Evolutionary conservation across 2,888 invertebrate genomes (phyloP).

Genomic region (Ctena decussata): DNA sequence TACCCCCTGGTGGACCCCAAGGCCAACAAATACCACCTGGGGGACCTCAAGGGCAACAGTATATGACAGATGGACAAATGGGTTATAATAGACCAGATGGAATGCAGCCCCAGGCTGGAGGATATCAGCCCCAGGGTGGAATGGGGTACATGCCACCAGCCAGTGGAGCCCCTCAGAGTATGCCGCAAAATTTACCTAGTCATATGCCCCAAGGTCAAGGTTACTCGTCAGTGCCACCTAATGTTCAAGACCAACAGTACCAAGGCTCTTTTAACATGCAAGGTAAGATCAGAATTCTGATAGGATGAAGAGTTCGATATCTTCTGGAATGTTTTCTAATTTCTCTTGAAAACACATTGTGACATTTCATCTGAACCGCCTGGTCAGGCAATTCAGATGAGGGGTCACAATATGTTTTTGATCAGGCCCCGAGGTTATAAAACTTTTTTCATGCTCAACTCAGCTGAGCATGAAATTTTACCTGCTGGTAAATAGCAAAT

Average conservation of each 20-base stretch:
- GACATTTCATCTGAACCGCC: too few species aligned
- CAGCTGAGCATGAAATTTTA: too few species aligned
- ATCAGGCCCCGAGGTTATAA: too few species aligned
- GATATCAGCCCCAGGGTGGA: constrained; percentile 7
- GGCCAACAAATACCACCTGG: background rate
- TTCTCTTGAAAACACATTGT: too few species aligned
- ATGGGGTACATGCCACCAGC: constrained; percentile 4
- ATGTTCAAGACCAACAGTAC: constrained; percentile 69
- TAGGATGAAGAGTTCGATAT: too few species aligned
- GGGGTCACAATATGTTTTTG: too few species aligned
- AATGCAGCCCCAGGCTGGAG: constrained; percentile 24
- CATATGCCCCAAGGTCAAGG: constrained; percentile 48
- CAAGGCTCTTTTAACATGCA: constrained; percentile 79
- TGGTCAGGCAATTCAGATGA: too few species aligned
- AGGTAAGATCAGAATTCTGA: constrained; percentile 74
- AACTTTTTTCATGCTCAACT: too few species aligned
- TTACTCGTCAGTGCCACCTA: constrained; percentile 54
- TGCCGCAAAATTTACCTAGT: constrained; percentile 42
- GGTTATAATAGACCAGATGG: constrained; percentile 27
- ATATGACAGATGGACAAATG: constrained; percentile 11
- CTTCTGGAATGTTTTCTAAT: too few species aligned
- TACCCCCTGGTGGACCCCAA: constrained; percentile 31
- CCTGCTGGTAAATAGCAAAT: too few species aligned
- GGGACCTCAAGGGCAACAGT: background rate
- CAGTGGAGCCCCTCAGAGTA: constrained; percentile 22